Percentiles rank a stretch among this genome's conserved stretches.
Evolutionary conservation across 2,888 invertebrate species (phyloP).

Genomic region (Drosophila prostipennis): DNA sequence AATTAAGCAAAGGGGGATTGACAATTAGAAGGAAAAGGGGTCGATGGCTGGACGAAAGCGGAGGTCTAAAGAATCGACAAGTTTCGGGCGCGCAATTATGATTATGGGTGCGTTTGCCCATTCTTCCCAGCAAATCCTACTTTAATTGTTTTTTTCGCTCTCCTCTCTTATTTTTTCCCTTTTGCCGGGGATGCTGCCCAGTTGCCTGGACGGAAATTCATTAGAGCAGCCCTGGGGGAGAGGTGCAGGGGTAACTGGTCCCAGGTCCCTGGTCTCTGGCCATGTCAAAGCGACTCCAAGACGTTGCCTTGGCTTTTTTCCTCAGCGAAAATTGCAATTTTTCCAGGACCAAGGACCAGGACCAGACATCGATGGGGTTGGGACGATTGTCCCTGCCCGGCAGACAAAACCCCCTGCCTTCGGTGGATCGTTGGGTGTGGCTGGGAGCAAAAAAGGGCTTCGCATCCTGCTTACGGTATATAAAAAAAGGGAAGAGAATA

Average conservation of each 20-base stretch:
- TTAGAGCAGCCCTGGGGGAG: constrained; percentile 65
- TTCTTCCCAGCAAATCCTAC: constrained; percentile 55
- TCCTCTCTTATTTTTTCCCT: constrained; percentile 17
- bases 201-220: constrained; percentile 75
- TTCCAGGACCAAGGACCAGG: constrained; percentile 27
- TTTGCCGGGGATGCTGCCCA: constrained; percentile 59
- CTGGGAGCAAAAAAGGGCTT: constrained; percentile 51
- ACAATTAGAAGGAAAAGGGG: constrained; percentile 64
- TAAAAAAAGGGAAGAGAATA: constrained; percentile 54
- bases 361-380: constrained; percentile 36
- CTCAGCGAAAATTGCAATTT: constrained; percentile 78
- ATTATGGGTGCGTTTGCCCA: constrained; percentile 69
- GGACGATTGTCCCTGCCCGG: constrained; percentile 69
- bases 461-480: constrained; percentile 46
- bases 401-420: constrained; percentile 36
- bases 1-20: constrained; percentile 71
- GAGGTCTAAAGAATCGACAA: constrained; percentile 56
- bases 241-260: constrained; percentile 57
- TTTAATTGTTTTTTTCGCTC: constrained; percentile 71
- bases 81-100: constrained; percentile 72
- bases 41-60: constrained; percentile 4
- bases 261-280: constrained; percentile 47
- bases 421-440: constrained; percentile 10
- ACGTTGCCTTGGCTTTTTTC: constrained; percentile 74
- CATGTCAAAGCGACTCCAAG: constrained; percentile 77